phyloP scores from a whole-genome alignment of 2,797 vertebrate species.

The Mus spretus region DNA sequence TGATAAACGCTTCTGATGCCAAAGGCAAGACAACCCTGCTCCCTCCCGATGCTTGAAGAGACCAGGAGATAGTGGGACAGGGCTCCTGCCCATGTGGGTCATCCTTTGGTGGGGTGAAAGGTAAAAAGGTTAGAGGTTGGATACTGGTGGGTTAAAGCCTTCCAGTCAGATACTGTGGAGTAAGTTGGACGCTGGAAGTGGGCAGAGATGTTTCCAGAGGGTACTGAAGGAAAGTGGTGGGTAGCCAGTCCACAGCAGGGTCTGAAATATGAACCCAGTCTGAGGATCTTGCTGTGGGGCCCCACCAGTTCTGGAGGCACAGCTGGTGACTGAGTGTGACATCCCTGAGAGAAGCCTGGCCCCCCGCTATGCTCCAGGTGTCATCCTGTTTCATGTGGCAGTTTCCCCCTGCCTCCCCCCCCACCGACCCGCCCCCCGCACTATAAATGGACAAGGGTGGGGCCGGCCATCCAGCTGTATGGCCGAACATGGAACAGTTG shows the following conservation, averaged over 20 bases:
- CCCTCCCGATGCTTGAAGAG: neutral
- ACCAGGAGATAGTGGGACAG: neutral
- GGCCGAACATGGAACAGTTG: neutral
- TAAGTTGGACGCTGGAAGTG: neutral
- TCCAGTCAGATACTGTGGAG: rapidly evolving
- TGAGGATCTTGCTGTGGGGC: neutral
- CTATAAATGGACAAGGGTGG: neutral
- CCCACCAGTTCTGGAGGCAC: neutral
- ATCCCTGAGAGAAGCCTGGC: neutral
- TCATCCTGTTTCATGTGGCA: neutral
- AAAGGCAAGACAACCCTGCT: neutral
- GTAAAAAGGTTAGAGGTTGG: neutral
- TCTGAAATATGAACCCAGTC: neutral
- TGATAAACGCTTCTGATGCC: neutral
- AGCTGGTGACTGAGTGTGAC: neutral
- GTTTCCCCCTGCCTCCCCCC: too few relatives aligned
- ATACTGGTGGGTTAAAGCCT: neutral
- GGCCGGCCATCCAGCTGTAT: neutral
- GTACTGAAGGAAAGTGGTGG: neutral
- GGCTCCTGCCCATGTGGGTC: too few relatives aligned
- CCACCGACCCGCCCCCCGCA: too few relatives aligned
- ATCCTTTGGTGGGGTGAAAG: neutral
- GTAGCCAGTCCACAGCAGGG: neutral
- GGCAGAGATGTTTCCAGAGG: neutral
- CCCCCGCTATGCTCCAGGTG: neutral